Percentiles rank a stretch among this genome's conserved stretches.
Conservation (phyloP, 2,888 invertebrate genomes). For the Archips crataeganus region DNA sequence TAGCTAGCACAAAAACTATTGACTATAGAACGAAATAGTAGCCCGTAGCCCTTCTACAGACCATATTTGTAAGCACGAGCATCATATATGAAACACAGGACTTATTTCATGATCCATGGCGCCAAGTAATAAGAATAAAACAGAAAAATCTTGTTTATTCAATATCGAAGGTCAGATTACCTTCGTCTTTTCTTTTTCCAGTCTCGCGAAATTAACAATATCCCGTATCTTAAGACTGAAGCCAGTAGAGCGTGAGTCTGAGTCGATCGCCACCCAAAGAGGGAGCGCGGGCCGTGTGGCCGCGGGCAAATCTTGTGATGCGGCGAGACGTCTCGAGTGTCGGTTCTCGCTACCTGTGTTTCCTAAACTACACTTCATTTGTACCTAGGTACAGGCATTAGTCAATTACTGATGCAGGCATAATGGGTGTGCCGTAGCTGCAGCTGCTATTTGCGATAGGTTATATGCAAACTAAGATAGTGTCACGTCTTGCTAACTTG, state of each 20-base stretch:
- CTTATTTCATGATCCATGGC: conserved; percentile 11
- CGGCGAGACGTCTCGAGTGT: conserved; percentile 80
- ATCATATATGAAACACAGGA: neutral
- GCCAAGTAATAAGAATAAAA: neutral
- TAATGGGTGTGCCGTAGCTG: conserved; percentile 30
- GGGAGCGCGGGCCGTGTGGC: conserved; percentile 40
- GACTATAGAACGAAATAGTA: neutral
- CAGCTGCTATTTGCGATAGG: conserved; percentile 29
- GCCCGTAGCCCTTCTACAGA: neutral
- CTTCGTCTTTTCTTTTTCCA: conserved; percentile 21
- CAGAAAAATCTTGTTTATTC: conserved; percentile 16
- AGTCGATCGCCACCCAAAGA: conserved; percentile 36
- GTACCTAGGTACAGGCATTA: conserved; percentile 51
- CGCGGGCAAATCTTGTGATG: conserved; percentile 54
- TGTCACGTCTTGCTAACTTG: conserved; percentile 26
- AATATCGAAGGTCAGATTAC: conserved; percentile 18
- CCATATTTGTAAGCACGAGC: conserved; percentile 1
- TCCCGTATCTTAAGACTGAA: conserved; percentile 33
- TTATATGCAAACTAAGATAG: conserved; percentile 34
- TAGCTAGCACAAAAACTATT: neutral
- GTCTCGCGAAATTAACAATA: conserved; percentile 33
- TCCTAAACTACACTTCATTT: conserved; percentile 33
- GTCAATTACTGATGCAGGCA: conserved; percentile 68
- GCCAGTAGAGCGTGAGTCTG: conserved; percentile 35
- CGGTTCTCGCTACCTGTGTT: conserved; percentile 63